These are phyloP conservation scores for Clitarchus hookeri DNA, from an alignment of 2,888 invertebrate species.

Conservation along the genomic window DNA sequence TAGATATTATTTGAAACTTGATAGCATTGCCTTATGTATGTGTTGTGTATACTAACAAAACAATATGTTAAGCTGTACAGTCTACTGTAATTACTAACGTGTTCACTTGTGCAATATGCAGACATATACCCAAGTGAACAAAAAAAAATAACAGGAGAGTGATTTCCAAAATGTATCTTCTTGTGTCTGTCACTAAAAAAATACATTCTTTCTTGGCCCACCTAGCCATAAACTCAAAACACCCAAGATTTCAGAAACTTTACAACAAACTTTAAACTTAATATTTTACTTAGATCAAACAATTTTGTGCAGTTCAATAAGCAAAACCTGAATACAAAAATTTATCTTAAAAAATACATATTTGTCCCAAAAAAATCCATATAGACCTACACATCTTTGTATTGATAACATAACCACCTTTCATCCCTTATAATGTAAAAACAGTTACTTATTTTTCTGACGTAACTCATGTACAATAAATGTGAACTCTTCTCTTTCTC, in stretches of 20 bases:
- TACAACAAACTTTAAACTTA: not conserved
- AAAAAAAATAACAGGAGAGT: not conserved
- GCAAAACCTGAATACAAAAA: too few species aligned
- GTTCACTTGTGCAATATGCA: not conserved
- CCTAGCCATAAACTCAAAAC: not conserved
- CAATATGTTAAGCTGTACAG: slow-evolving; percentile 2
- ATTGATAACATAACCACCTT: too few species aligned
- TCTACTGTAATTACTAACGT: not conserved
- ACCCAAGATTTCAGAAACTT: not conserved
- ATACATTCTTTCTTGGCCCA: not conserved
- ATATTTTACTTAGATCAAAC: not conserved
- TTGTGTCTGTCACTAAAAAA: not conserved
- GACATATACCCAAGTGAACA: not conserved
- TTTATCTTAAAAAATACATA: too few species aligned
- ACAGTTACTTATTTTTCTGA: too few species aligned
- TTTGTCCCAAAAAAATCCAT: too few species aligned
- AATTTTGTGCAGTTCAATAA: not conserved
- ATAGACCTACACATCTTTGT: too few species aligned
- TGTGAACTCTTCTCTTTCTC: not conserved
- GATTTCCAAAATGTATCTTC: not conserved
- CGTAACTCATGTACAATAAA: too few species aligned
- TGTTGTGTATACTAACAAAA: not conserved
- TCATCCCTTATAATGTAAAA: too few species aligned
- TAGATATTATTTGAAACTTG: not conserved
- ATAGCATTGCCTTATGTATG: not conserved